These are phyloP conservation scores for Oncorhynchus gorbuscha DNA, from an alignment of 2,113 vertebrate genomes.

Conservation along the genomic window DNA sequence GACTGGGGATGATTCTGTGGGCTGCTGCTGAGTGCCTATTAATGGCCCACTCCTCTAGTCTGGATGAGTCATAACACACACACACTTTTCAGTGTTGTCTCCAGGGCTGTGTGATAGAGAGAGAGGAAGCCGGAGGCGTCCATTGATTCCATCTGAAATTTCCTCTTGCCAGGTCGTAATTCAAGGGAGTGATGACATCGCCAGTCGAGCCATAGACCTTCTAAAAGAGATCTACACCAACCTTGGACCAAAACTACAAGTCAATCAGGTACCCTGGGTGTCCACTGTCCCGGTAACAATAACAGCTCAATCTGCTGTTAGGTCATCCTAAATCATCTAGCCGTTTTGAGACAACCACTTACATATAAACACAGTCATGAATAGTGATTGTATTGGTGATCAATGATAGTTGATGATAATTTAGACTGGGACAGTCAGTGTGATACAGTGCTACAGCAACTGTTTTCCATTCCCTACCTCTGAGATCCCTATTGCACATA, in stretches of 20 bases:
- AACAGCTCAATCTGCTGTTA: too few relatives aligned
- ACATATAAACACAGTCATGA: too few relatives aligned
- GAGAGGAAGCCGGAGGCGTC: not conserved
- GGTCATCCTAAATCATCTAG: not conserved
- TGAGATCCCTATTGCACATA: too few relatives aligned
- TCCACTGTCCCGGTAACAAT: constrained; percentile 13
- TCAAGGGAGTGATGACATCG: constrained; percentile 98
- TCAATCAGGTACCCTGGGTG: constrained; percentile 86
- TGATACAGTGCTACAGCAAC: too few relatives aligned
- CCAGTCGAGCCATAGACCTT: constrained; percentile 95
- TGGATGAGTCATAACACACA: constrained; percentile 10
- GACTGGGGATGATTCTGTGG: not conserved
- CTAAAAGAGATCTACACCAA: constrained; percentile 99
- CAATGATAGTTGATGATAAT: not conserved
- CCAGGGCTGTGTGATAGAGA: not conserved
- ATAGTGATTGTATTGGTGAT: not conserved
- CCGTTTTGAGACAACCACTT: not conserved
- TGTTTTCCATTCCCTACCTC: too few relatives aligned
- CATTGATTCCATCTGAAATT: not conserved
- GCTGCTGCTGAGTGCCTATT: constrained; percentile 9
- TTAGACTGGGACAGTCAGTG: too few relatives aligned
- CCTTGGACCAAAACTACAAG: constrained; percentile 96
- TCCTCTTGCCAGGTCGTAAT: constrained; percentile 86
- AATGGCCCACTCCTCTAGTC: not conserved
- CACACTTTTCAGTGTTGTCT: not conserved